Percentiles rank a stretch among this genome's conserved stretches.
Conservation (phyloP, 53 echinoderm and acorn worm genomes). For the Holothuria scabra region DNA sequence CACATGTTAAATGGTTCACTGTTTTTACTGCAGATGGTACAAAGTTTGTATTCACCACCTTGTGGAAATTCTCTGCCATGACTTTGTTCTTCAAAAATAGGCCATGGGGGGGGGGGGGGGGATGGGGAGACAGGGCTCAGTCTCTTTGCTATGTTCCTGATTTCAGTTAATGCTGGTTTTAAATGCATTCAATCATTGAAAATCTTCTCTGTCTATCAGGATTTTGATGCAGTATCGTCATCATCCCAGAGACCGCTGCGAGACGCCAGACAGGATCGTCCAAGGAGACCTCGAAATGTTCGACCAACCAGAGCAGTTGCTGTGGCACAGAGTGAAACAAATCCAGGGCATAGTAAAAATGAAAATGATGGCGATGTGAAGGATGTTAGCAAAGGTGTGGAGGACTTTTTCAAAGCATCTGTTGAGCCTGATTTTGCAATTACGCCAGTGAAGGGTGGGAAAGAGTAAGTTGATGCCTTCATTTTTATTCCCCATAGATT, state of each 20-base stretch:
- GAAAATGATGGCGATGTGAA: conserved; percentile 10
- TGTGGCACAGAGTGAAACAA: conserved; percentile 12
- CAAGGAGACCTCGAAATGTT: conserved; percentile 21
- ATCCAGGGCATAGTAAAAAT: conserved; percentile 4
- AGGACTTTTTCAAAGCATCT: background rate
- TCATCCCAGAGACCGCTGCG: conserved; percentile 18
- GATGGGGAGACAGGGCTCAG: no score
- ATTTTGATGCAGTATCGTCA: conserved; percentile 25
- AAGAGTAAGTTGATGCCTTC: background rate
- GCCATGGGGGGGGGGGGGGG: no score
- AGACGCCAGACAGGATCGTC: conserved; percentile 4
- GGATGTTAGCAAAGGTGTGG: conserved; percentile 16
- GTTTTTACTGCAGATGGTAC: no score
- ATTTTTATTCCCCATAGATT: no score
- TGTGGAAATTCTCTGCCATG: no score
- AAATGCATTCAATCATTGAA: no score
- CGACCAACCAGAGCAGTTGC: conserved; percentile 36
- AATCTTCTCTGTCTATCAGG: background rate
- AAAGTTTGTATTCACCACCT: no score
- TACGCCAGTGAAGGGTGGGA: conserved; percentile 18
- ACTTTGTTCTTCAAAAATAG: no score
- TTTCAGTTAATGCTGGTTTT: no score
- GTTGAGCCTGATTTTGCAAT: background rate
- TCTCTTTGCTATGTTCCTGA: no score
- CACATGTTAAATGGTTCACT: no score